These are phyloP conservation scores for Dinomys branickii DNA, from an alignment of 2,113 vertebrate species.

Conservation along the genomic window DNA sequence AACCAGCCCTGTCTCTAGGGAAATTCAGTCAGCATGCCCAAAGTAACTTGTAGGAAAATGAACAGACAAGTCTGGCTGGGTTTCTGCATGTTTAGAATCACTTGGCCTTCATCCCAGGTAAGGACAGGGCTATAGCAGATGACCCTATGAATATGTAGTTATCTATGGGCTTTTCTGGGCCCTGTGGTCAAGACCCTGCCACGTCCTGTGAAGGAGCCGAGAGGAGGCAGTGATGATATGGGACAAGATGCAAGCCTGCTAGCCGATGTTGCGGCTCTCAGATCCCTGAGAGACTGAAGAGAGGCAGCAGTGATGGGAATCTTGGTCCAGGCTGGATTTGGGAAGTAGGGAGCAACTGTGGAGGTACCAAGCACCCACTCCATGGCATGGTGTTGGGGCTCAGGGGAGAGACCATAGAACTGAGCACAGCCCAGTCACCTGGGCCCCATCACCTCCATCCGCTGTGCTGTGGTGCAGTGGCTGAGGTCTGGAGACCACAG, in stretches of 20 bases:
- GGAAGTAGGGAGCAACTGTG: background rate
- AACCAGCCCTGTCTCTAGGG: background rate
- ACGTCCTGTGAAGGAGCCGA: accelerated
- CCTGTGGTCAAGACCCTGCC: background rate
- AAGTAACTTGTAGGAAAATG: background rate
- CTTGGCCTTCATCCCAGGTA: background rate
- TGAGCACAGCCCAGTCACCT: background rate
- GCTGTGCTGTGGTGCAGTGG: background rate
- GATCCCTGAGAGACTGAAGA: background rate
- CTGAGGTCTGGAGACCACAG: constrained; percentile 21
- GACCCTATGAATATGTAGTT: too few species aligned
- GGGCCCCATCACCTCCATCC: background rate
- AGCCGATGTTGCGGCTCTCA: background rate
- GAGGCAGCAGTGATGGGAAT: background rate
- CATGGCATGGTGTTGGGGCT: background rate
- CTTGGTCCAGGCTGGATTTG: background rate
- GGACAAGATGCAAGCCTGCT: background rate
- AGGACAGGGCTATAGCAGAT: background rate
- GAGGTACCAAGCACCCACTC: background rate
- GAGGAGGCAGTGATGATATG: background rate
- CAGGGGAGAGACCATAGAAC: accelerated
- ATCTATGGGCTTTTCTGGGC: background rate
- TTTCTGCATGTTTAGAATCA: background rate
- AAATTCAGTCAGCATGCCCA: background rate
- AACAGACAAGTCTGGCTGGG: background rate